phyloP scores from a whole-genome alignment of 2,113 vertebrate species.

The Tragelaphus buxtoni region DNA sequence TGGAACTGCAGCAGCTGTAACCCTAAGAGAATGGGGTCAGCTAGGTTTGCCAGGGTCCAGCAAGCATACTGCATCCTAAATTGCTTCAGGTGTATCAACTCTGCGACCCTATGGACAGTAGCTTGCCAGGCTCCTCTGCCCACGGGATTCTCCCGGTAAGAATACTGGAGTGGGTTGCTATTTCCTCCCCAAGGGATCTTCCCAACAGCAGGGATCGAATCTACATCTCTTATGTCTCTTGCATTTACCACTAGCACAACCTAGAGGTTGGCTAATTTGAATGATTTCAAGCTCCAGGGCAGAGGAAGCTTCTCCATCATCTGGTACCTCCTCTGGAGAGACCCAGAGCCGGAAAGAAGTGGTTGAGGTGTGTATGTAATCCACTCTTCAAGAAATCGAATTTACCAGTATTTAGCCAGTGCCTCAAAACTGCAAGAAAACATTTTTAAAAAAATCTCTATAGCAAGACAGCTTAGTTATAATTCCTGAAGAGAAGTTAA shows the following conservation, averaged over 20 bases:
- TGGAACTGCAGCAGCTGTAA: neutral
- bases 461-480: neutral
- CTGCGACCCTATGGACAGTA: fast-evolving
- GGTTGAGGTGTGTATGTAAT: neutral
- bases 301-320: neutral
- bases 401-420: neutral
- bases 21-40: neutral
- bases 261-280: neutral
- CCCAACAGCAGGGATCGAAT: fast-evolving
- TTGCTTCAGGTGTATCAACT: neutral
- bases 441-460: neutral
- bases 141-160: neutral
- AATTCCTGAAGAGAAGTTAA: neutral
- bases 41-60: neutral
- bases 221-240: neutral
- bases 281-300: neutral
- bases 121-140: neutral
- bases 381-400: neutral
- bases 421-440: neutral
- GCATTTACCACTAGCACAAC: neutral
- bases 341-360: neutral
- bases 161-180: neutral
- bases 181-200: neutral
- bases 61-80: neutral
- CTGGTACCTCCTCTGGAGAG: neutral